phyloP scores from a whole-genome alignment of 2,888 invertebrate species.

The Acanthoscelides obtectus region DNA sequence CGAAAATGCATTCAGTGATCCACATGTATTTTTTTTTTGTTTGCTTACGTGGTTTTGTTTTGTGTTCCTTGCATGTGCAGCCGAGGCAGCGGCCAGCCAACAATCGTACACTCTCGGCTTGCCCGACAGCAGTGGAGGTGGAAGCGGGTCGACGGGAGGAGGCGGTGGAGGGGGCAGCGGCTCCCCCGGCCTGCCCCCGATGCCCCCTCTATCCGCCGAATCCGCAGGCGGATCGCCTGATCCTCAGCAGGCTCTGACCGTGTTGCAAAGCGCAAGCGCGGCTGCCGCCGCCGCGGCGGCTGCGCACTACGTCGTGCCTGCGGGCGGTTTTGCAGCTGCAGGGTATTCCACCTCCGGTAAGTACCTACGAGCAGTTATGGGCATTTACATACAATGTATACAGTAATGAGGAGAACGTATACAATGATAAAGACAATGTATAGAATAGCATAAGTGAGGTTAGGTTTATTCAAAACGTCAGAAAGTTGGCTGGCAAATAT shows the following conservation, averaged over 20 bases:
- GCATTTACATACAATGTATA: too few species aligned
- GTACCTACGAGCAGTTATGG: too few species aligned
- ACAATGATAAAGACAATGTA: too few species aligned
- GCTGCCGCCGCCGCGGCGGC: constrained; percentile 46
- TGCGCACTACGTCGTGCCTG: constrained; percentile 47
- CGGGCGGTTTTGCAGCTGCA: too few species aligned
- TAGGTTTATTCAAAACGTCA: too few species aligned
- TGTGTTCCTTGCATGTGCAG: constrained; percentile 20
- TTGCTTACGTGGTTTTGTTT: constrained; percentile 26
- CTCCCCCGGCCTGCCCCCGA: constrained; percentile 50
- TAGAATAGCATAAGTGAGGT: too few species aligned
- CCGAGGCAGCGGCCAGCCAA: not conserved
- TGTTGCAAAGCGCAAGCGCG: constrained; percentile 58
- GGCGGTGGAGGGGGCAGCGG: constrained; percentile 47
- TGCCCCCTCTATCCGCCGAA: constrained; percentile 36
- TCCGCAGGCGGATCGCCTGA: constrained; percentile 43
- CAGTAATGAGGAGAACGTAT: too few species aligned
- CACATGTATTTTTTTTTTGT: not conserved
- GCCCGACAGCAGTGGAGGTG: constrained; percentile 44
- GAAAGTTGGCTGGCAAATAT: too few species aligned
- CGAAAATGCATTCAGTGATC: not conserved
- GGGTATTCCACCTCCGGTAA: constrained; percentile 63
- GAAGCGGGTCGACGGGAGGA: constrained; percentile 43
- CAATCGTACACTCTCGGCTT: not conserved
- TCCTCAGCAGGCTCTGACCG: constrained; percentile 45